Base-by-base conservation (phyloP, 2,888 invertebrate species). In the Eucera pruinosa region DNA sequence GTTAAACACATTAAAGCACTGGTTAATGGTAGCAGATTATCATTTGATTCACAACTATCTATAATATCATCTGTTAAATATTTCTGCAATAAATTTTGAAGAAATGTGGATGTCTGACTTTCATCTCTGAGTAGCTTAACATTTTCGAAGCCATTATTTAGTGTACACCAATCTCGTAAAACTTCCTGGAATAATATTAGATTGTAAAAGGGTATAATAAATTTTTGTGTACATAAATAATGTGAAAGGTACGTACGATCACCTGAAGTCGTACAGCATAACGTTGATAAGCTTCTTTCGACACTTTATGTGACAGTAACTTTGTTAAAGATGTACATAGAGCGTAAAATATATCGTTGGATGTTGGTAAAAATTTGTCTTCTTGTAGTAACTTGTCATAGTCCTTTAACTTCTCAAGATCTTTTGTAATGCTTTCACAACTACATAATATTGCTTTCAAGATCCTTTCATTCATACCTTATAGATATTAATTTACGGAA, bases 241-340 rank as follows among this genome's bases (percentile, higher is more conserved):
- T 50, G 7, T 20, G 2, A 45, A 65, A 13, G 60, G 7, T 60
- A 89, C 90, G 61, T 85, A 90, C 91, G 41, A 91, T 90, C 7
- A 90, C 33, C 69, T 88, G 73, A 20, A 88, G 77, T 70, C 90
- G 82, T 23, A 90, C 89, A 0, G 87, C 84, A 52, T 91, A 91
- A 62, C 90, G 87, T 65, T 91, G 91, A 62, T 87, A 81, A 41
- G 86, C 88, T 73, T 89, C 88, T 18, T 84, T 85, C 0, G 91
- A 90, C 41, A 91, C 87, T 81, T 88, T 90, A 60, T 87, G 85
- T 30, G 81, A 77, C 7, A 91, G 71, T 15, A 88, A 66, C 61
- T 87, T 86, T 55, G 88, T 85, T 15, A 90, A 80, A 2, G 88
- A 87, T 54, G 54, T 80, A 6, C 86, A 78, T 23, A 91, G 75